Evolutionary conservation across 1,140 invertebrate genomes (phyloP), one percentile per base, ranked within the genome.

Genomic region (Centruroides vittatus): DNA sequence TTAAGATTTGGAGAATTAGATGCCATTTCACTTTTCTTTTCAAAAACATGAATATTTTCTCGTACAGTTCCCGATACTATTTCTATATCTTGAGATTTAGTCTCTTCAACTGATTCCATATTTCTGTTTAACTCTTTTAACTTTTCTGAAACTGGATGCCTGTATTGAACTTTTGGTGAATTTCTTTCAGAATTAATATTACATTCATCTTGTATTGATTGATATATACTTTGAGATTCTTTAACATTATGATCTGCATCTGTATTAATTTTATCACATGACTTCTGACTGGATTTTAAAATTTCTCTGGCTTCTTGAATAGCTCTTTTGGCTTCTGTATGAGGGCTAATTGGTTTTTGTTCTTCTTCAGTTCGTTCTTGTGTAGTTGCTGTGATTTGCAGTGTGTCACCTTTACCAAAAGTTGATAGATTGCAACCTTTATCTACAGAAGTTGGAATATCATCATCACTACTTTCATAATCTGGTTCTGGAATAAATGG

Each of bases 401-500:
- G 12, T 41, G 35, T 9, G 6, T 65, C 63, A 35, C 57, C 60
- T 61, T 65, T 65, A 34, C 62, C 62, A 55, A 64, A 64, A n/a
- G 62, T 64, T 47, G 60, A 59, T 13, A 61, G 49, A 57, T 12
- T 61, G 23, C 48, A 57, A 47, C 48, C 57, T 60, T 65, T 48
- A 13, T 59, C 57, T 35, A 59, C 58, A 49, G 62, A 63, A 47
- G 58, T 63, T 48, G 58, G 55, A 23, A 63, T 53, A 60, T 69
- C 65, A 54, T 70, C 70, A 46, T 70, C 70, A 53, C 62, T 66
- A 55, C 65, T 64, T 56, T 90, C 70, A 74, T 92, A 92, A 74
- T 92, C 89, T 0, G 89, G 89, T 69, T 92, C 89, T 1, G 89
- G 89, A 60, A 92, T 92, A 4, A 85, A 85, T 9, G 88, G 88